Evolutionary conservation across 2,113 vertebrate genomes (phyloP).

Genomic region (Cromileptes altivelis): DNA sequence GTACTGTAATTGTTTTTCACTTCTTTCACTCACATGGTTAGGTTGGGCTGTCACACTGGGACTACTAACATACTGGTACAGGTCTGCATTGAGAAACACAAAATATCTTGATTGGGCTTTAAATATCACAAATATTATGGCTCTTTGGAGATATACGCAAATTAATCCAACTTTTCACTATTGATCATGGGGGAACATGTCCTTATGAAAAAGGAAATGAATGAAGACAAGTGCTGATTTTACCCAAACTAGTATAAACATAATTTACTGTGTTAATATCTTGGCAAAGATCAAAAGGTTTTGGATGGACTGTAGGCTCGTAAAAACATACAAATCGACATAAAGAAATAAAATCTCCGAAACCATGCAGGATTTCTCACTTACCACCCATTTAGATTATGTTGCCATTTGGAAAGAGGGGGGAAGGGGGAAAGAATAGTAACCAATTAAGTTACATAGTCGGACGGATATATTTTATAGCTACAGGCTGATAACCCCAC

Average conservation of each 20-base stretch:
- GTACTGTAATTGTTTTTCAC: neutral
- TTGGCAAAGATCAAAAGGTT: conserved; percentile 82
- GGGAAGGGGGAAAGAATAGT: conserved; percentile 90
- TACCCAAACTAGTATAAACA: neutral
- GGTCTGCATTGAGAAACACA: neutral
- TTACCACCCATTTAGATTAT: conserved; percentile 97
- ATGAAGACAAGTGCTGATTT: conserved; percentile 37
- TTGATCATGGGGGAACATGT: neutral
- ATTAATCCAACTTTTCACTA: neutral
- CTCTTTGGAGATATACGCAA: neutral
- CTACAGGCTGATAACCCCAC: conserved; percentile 18
- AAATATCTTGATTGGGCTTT: neutral
- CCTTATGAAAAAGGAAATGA: conserved; percentile 28
- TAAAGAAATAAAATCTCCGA: conserved; percentile 86
- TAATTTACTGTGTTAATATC: conserved; percentile 26
- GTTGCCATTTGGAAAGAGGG: conserved; percentile 92
- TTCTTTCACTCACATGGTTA: neutral
- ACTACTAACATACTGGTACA: neutral
- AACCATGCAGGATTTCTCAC: conserved; percentile 96
- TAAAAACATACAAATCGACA: conserved; percentile 84
- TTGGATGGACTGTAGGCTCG: conserved; percentile 84
- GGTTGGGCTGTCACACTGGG: neutral
- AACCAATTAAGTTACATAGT: conserved; percentile 86
- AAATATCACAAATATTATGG: neutral
- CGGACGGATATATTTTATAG: conserved; percentile 24